Conservation (phyloP, 2,888 invertebrate genomes). For the Lasioglossum leucozonium region DNA sequence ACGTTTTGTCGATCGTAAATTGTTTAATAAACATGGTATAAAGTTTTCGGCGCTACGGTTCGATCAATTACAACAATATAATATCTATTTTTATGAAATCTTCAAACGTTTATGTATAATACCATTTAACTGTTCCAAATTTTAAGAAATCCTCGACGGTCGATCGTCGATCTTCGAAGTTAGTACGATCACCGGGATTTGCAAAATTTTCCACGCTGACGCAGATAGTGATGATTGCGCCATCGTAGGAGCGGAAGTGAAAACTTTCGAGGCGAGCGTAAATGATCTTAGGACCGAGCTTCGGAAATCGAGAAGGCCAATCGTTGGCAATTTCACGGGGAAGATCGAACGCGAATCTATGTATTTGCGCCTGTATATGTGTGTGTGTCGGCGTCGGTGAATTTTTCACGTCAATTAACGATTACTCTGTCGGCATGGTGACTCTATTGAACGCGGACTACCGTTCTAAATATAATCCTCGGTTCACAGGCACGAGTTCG, state of each 20-base stretch:
- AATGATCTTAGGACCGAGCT: slow-evolving; percentile 43
- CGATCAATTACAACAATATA: too few species aligned
- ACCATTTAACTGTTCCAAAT: too few species aligned
- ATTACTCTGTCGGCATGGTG: slow-evolving; percentile 51
- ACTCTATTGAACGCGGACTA: slow-evolving; percentile 57
- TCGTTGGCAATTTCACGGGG: not conserved
- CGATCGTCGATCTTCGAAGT: too few species aligned
- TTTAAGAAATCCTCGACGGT: too few species aligned
- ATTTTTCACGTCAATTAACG: slow-evolving; percentile 58
- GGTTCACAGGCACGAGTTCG: slow-evolving; percentile 29
- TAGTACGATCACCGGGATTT: too few species aligned
- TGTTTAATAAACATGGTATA: too few species aligned
- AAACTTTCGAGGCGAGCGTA: slow-evolving; percentile 38
- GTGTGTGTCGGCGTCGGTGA: slow-evolving; percentile 13
- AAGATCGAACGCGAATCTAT: slow-evolving; percentile 11
- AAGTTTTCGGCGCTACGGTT: too few species aligned
- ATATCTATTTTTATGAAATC: too few species aligned
- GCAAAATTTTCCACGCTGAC: not conserved
- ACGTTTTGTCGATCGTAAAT: too few species aligned
- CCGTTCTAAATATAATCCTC: slow-evolving; percentile 63
- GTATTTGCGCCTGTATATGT: too few species aligned
- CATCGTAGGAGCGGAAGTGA: slow-evolving; percentile 13
- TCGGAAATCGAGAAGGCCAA: not conserved
- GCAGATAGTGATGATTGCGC: not conserved
- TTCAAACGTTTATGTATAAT: too few species aligned